Percentiles rank a stretch among this genome's conserved stretches.
These are phyloP conservation scores for Arctia plantaginis DNA, from an alignment of 2,888 invertebrate species.

Conservation along the genomic window DNA sequence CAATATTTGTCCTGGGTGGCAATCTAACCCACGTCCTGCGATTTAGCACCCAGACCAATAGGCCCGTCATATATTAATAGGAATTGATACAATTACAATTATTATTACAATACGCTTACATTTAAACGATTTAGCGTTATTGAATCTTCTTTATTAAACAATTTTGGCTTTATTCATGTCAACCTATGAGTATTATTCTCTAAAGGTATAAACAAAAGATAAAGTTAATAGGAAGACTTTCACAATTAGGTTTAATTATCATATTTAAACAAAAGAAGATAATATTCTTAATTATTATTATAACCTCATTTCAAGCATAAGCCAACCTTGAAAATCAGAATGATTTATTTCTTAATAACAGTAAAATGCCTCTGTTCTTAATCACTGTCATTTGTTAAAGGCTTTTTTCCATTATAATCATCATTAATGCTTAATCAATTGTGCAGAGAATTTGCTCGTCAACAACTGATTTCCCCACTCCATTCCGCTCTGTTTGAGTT, in stretches of 20 bases:
- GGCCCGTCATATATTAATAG: no score
- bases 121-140: not conserved
- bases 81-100: not conserved
- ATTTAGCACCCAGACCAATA: no score
- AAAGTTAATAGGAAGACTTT: no score
- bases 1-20: no score
- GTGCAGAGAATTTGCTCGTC: not conserved
- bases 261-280: not conserved
- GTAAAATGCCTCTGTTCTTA: not conserved
- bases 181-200: not conserved
- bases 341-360: not conserved
- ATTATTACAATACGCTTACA: no score
- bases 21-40: no score
- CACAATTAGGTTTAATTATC: no score
- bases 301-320: not conserved
- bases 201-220: no score
- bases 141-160: not conserved
- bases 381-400: not conserved
- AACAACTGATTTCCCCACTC: not conserved
- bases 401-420: not conserved
- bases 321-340: not conserved
- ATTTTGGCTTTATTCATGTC: not conserved
- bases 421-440: not conserved
- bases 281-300: not conserved
- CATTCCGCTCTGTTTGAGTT: not conserved